Percentiles rank a stretch among this genome's conserved stretches.
phyloP scores from a whole-genome alignment of 2,888 invertebrate genomes.

The Hypena proboscidalis region DNA sequence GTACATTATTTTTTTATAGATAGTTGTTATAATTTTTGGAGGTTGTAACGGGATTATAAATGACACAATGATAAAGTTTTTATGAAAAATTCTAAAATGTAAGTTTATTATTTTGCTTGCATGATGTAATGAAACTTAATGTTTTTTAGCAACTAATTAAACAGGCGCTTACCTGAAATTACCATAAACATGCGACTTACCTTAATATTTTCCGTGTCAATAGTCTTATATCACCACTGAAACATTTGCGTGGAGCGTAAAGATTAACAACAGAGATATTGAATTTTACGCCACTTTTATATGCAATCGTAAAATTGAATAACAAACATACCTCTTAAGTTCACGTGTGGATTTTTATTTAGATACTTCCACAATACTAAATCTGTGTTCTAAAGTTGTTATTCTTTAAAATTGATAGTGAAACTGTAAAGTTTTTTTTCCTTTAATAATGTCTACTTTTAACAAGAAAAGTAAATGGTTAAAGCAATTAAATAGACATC shows the following conservation, averaged over 20 bases:
- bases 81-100: neutral
- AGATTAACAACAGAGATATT: constrained; percentile 51
- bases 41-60: too few species aligned
- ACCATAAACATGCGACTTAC: constrained; percentile 14
- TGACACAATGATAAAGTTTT: too few species aligned
- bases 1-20: too few species aligned
- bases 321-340: constrained; percentile 32
- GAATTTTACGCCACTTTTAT: constrained; percentile 56
- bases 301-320: constrained; percentile 55
- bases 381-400: too few species aligned
- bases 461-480: too few species aligned
- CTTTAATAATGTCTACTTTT: too few species aligned
- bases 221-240: constrained; percentile 22
- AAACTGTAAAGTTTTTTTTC: too few species aligned
- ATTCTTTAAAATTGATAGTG: too few species aligned
- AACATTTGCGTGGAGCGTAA: constrained; percentile 49
- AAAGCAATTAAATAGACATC: too few species aligned
- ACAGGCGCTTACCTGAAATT: constrained; percentile 2
- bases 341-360: constrained; percentile 10
- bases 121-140: neutral
- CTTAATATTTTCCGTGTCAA: constrained; percentile 32
- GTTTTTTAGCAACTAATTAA: neutral
- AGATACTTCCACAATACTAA: too few species aligned
- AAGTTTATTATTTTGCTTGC: neutral
- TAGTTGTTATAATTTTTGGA: too few species aligned